phyloP scores from a whole-genome alignment of 2,888 invertebrate genomes.

The Hemicrepidius hirtus region DNA sequence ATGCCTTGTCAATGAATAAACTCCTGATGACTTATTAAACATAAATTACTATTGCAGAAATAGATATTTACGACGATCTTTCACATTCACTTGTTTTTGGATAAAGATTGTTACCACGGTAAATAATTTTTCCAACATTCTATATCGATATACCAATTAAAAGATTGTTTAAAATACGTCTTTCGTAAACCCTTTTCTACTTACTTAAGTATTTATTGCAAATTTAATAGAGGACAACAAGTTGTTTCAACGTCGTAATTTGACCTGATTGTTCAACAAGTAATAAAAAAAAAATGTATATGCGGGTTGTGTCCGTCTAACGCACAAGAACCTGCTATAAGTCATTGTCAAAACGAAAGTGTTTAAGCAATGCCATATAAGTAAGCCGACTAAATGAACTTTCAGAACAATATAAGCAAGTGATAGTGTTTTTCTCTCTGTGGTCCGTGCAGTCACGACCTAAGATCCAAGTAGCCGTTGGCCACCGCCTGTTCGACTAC shows the following conservation, averaged over 20 bases:
- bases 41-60: slow-evolving; percentile 46
- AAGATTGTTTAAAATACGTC: neutral
- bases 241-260: slow-evolving; percentile 21
- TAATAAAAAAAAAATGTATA: slow-evolving; percentile 28
- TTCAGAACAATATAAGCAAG: slow-evolving; percentile 53
- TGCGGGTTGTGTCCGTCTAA: slow-evolving; percentile 33
- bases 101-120: too few relatives aligned
- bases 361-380: slow-evolving; percentile 44
- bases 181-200: neutral
- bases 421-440: slow-evolving; percentile 53
- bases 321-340: slow-evolving; percentile 40
- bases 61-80: too few relatives aligned
- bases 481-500: slow-evolving; percentile 55
- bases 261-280: slow-evolving; percentile 36
- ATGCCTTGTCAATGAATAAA: slow-evolving; percentile 51
- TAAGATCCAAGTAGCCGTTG: slow-evolving; percentile 57
- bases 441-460: slow-evolving; percentile 54
- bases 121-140: too few relatives aligned
- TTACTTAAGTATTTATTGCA: neutral
- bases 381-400: slow-evolving; percentile 47
- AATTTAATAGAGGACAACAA: slow-evolving; percentile 35
- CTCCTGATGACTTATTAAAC: slow-evolving; percentile 43
- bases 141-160: too few relatives aligned
- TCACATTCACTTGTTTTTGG: too few relatives aligned
- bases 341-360: slow-evolving; percentile 46